Percentiles rank a stretch among this genome's conserved stretches.
These are phyloP conservation scores for Tortrix viridana DNA, from an alignment of 2,888 invertebrate genomes.

Conservation along the genomic window DNA sequence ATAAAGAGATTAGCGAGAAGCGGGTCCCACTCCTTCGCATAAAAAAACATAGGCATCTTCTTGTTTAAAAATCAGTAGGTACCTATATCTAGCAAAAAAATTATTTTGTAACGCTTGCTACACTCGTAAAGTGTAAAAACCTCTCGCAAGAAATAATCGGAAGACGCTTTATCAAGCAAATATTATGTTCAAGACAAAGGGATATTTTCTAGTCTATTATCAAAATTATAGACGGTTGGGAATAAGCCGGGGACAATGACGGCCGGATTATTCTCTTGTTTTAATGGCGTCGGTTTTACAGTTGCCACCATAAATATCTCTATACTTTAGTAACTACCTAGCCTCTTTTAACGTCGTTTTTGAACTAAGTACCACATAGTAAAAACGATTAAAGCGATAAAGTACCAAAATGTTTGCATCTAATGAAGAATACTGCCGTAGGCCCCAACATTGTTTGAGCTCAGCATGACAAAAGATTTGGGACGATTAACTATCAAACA, in stretches of 20 bases:
- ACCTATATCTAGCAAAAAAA: neutral
- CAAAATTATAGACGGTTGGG: conserved; percentile 77
- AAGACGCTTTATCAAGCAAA: conserved; percentile 67
- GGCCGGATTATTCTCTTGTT: conserved; percentile 64
- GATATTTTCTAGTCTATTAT: conserved; percentile 82
- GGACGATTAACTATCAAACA: neutral
- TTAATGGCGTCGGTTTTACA: conserved; percentile 73
- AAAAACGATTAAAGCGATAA: no score
- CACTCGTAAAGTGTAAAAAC: conserved; percentile 24
- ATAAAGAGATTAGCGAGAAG: no score
- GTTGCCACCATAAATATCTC: conserved; percentile 25
- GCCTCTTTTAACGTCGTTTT: no score
- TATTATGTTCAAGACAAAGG: conserved; percentile 75
- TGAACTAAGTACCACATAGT: no score
- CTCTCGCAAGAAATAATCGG: conserved; percentile 64
- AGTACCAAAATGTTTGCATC: conserved; percentile 44
- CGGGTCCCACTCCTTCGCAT: no score
- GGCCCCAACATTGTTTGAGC: conserved; percentile 46
- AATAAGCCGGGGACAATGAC: conserved; percentile 66
- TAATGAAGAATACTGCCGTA: conserved; percentile 66
- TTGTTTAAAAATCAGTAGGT: no score
- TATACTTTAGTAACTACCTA: no score
- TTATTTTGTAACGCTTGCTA: neutral
- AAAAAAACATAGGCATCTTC: no score
- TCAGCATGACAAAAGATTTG: conserved; percentile 47